Base-by-base conservation (phyloP, 2,113 vertebrate species). In the Podarcis raffonei region DNA sequence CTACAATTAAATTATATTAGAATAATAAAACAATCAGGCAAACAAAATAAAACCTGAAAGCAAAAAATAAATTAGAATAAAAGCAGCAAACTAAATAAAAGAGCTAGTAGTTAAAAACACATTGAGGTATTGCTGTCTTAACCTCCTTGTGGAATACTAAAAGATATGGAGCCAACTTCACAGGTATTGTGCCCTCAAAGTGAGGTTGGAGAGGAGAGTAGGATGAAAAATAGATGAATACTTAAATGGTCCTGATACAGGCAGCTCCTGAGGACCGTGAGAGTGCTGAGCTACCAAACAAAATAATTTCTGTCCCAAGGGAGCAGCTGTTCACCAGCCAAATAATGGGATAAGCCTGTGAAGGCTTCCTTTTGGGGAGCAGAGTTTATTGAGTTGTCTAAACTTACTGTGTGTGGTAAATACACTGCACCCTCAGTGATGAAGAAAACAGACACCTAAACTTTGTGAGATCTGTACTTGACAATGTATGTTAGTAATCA, bases 401-500 rank as follows among this genome's bases (percentile, higher is more conserved):
- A 84, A 78, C 42, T 92, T 78, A 66, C 1, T 6, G 76, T 35
- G 4, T 71, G 53, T 25, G 27, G 27, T 30, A 1, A 16, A 53
- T 65, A 66, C 35, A 3, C 1, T 80, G 6, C 0, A 0, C n/a
- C 30, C 22, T 39, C 62, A 7, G 53, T n/a, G 53, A 2, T 68
- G 15, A 27, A 57, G 82, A 71, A 15, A 37, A 1, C 82, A 76
- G 88, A 84, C 42, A 65, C 32, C 81, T 30, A 69, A 83, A 83
- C 25, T 42, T 69, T 20, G 15, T 3, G 25, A 6, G 37, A 39
- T 30, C 16, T 71, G 13, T 42, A 71, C 37, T 81, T 84, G 23
- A 5, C 23, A 82, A 85, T 89, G 83, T 76, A 83, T 62, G n/a
- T 23, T 81, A 23, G 15, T 37, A 77, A 25, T 81, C 15, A 30